phyloP scores from a whole-genome alignment of 2,888 invertebrate genomes.

The Prenolepis imparis region DNA sequence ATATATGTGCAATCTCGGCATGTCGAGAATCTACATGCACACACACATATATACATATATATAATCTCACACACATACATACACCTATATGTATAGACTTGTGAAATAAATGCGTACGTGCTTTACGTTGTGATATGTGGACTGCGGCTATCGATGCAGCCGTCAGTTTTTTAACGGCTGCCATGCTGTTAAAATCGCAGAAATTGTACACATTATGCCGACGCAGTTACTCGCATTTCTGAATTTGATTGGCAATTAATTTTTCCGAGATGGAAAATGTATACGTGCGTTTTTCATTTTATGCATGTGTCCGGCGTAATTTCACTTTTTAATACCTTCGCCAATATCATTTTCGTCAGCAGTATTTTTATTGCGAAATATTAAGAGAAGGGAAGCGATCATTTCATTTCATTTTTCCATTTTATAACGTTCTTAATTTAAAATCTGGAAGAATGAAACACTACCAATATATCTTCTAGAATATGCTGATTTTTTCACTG shows the following conservation, averaged over 20 bases:
- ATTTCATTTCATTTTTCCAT: slow-evolving; percentile 8
- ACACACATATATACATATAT: no score
- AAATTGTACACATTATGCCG: slow-evolving; percentile 29
- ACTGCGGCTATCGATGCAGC: slow-evolving; percentile 31
- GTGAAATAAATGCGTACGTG: slow-evolving; percentile 59
- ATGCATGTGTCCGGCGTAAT: slow-evolving; percentile 6
- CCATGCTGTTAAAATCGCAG: slow-evolving; percentile 16
- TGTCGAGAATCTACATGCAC: slow-evolving; percentile 30
- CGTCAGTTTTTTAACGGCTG: slow-evolving; percentile 51
- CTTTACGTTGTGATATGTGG: slow-evolving; percentile 52
- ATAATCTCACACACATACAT: no score
- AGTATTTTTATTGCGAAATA: slow-evolving; percentile 11
- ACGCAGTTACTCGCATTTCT: slow-evolving; percentile 9
- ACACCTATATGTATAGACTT: neutral
- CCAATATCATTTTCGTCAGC: slow-evolving; percentile 3
- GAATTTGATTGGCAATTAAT: slow-evolving; percentile 44
- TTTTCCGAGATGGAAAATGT: neutral
- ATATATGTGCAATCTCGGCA: slow-evolving; percentile 17
- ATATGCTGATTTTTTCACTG: neutral
- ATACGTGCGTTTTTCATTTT: slow-evolving; percentile 18
- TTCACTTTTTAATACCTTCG: slow-evolving; percentile 18
- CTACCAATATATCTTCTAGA: neutral
- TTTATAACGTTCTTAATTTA: neutral
- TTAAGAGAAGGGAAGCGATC: no score
- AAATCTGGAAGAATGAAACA: neutral